Base-by-base conservation (phyloP, 2,888 invertebrate species). In the Acrocyrtus sp. region DNA sequence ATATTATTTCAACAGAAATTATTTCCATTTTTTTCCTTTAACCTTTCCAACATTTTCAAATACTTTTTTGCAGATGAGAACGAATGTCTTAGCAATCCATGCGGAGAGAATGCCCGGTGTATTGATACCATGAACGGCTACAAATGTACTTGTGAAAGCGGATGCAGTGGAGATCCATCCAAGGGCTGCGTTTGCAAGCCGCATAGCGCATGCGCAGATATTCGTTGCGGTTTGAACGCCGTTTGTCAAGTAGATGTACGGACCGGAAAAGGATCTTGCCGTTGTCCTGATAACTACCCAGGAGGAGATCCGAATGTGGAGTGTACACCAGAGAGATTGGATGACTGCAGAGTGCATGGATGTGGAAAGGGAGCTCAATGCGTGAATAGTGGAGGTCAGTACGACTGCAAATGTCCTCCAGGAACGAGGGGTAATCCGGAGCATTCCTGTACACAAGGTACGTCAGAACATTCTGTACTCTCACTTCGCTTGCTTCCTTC, bases 301-400 rank as follows among this genome's bases (percentile, higher is more conserved):
- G 88, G 90, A 74, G 95, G 95, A 66, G 92, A 95, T 87, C 93
- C 95, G 22, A 90, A 91, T 83, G 89, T 91, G 82, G 91, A 92
- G 88, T 95, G 95, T 95, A 86, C 89, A 92, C 89, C 80, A 3
- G 62, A 54, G 34, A 47, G 72, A 43, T 39, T 47, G 17, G 78
- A 78, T 51, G 80, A 80, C 53, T 80, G 95, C 85, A 88, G 94
- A 81, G 92, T 92, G 1, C 89, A 89, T 74, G 94, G 94, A 77
- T 95, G 95, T 86, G 91, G 92, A 79, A 88, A 90, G 82, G 93
- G 92, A 78, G 92, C 93, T n/a, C 91, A 92, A 84, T 95, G 94
- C 86, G 90, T 94, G 78, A 89, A 92, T 80, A 92, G 93, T 85
- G 91, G 92, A 77, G 91, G 91, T 75, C 90, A 91, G 82, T 95